phyloP scores from a whole-genome alignment of 2,888 invertebrate species.

The Eurytoma californica region DNA sequence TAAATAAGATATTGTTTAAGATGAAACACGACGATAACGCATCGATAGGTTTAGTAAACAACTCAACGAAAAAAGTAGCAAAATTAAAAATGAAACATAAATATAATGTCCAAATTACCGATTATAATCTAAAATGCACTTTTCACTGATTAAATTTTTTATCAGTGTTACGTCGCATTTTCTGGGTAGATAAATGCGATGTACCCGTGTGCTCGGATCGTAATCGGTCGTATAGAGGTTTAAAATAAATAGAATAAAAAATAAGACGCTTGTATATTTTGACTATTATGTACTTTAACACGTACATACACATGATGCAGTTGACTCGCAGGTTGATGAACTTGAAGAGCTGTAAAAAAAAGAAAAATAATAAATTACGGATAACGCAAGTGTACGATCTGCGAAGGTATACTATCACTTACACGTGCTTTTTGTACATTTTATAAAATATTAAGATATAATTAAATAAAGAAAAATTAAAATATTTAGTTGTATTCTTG shows the following conservation, averaged over 20 bases:
- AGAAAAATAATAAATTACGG: too few relatives aligned
- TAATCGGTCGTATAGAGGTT: conserved; percentile 39
- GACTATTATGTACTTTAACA: conserved; percentile 51
- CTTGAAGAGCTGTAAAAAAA: conserved; percentile 46
- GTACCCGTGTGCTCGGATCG: conserved; percentile 14
- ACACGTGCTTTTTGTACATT: conserved; percentile 57
- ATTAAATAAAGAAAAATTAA: conserved; percentile 41
- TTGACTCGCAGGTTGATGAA: conserved; percentile 48
- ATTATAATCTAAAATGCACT: conserved; percentile 18
- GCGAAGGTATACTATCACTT: conserved; percentile 51
- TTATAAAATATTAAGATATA: conserved; percentile 48
- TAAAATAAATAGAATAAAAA: conserved; percentile 22
- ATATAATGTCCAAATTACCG: conserved; percentile 23
- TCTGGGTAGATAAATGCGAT: background rate
- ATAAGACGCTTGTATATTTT: conserved; percentile 46
- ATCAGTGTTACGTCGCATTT: background rate
- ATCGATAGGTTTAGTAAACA: conserved; percentile 16
- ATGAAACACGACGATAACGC: background rate
- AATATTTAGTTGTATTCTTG: background rate
- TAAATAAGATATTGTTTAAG: conserved; percentile 26
- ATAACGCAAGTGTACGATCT: conserved; percentile 28
- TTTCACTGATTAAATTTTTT: conserved; percentile 12
- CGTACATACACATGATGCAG: conserved; percentile 39
- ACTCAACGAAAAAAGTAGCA: conserved; percentile 1
- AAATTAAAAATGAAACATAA: conserved; percentile 1